Conservation (phyloP, 2,113 vertebrate species). For the Circaetus gallicus region DNA sequence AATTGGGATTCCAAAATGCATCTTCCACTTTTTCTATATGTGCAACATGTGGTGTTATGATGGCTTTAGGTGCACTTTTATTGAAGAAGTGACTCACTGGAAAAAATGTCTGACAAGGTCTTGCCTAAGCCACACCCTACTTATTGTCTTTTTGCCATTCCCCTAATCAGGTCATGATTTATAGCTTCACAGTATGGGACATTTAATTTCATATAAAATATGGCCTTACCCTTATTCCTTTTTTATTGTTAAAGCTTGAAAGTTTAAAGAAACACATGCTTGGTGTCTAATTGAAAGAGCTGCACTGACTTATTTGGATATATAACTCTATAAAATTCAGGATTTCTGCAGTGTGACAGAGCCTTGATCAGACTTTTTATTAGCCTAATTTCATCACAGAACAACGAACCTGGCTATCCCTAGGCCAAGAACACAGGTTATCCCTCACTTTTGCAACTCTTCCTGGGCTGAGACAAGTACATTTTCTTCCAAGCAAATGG, state of each 20-base stretch:
- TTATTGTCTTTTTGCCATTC: not conserved
- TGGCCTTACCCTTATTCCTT: not conserved
- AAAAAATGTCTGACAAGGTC: not conserved
- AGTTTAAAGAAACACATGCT: fast-evolving
- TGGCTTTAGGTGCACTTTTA: not conserved
- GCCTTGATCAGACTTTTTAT: not conserved
- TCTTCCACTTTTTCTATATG: not conserved
- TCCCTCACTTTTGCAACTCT: not conserved
- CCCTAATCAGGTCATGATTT: not conserved
- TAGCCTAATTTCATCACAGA: not conserved
- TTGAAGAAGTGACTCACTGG: not conserved
- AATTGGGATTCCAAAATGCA: not conserved
- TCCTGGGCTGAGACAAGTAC: not conserved
- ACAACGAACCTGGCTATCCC: not conserved
- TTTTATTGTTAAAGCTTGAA: not conserved
- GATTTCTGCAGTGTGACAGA: not conserved
- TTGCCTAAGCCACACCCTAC: not conserved
- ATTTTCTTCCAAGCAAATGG: not conserved
- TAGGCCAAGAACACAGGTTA: not conserved
- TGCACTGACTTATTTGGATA: not conserved
- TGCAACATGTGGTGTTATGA: fast-evolving
- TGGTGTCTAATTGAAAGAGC: not conserved
- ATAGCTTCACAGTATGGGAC: fast-evolving
- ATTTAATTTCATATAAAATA: not conserved
- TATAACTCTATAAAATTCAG: not conserved